Evolutionary conservation across 2,888 invertebrate species (phyloP), one percentile per base, ranked within the genome.

Genomic region (Parnassius glacialis): DNA sequence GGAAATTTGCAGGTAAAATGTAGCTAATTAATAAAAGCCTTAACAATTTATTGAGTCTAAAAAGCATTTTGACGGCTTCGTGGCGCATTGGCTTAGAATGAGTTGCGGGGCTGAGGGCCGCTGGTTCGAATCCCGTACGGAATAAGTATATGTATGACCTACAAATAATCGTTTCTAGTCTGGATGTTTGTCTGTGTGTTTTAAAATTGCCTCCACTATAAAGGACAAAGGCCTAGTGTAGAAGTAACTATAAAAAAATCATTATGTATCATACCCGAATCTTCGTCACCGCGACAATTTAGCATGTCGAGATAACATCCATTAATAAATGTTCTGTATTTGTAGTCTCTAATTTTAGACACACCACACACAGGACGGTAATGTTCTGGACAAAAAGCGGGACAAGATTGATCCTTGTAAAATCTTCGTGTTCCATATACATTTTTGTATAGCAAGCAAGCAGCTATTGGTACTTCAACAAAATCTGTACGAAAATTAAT

Each of bases 281-380:
- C 80, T 3, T 87, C 87, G n/a, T 79, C 79, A 0, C 87, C 87
- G 16, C 90, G 76, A 57, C 90, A 90, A 64, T 84, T 87, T 7
- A 87, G n/a, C 87, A 90, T 84, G 53, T 90, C 90, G 1, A 90
- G 67, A 57, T 79, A 80, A 61, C 90, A 90, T 1, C 80, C 81
- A 58, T 90, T 90, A 20, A 64, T 84, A 59, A 90, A 90, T 0
- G 83, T 73, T 44, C 79, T 78, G 54, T 88, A 89, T 0, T 67
- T 57, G 47, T 89, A 89, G 10, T 70, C 62, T 12, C 79, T 78
- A 0, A 75, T 55, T 25, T 76, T 78, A 0, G 81, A 79, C 0
- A 82, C 83, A 0, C 75, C 90, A 57, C 90, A 90, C 0, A 90
- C 84, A 0, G 90, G 90, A 0, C 84, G 70, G 62, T 86, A 90